Evolutionary conservation across 2,888 invertebrate species (phyloP), one percentile per base, ranked within the genome.

Genomic region (Molanna angustata): DNA sequence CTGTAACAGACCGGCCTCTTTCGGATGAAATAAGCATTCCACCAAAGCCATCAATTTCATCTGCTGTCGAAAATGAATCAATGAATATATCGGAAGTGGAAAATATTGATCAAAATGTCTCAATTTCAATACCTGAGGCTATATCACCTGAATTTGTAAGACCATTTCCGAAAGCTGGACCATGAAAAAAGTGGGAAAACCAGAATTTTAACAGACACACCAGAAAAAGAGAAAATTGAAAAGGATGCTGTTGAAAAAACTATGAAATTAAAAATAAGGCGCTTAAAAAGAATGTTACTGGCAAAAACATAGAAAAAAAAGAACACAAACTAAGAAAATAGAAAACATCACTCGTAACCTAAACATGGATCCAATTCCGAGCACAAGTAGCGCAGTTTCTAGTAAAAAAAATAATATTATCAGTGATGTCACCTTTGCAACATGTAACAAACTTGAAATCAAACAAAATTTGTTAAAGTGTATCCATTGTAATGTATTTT

Each of bases 91-190:
- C 18, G 37, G 11, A 37, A 16, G 18, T 17, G 16, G 37, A 37
- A 37, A 37, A 37, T 37, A 16, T 37, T 13, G n/a, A n/a, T n/a
- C n/a, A n/a, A n/a, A n/a, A n/a, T n/a, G n/a, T n/a, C n/a, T 37
- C 37, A 17, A 17, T 17, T 37, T 37, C 37, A 19, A 41, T 21
- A 41, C n/a, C 20, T 20, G 7, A 21, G n/a, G 41, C 21, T 21
- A 9, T 21, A 19, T 20, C 46, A 14, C 35, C 46, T 11, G 37
- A 46, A 14, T 4, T 13, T 9, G 46, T 46, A 14, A 35, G 21
- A 16, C 22, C 22, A 14, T 21, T 37, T 37, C 37, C 46, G 9
- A 46, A 46, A 35, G 21, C 46, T 20, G 46, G 46, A 1, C 46
- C 37, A 4, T 37, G 46, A 20, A 46, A 37, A 21, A 46, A 19